Base-by-base conservation (phyloP, 2,113 vertebrate genomes). In the Hippolais icterina region DNA sequence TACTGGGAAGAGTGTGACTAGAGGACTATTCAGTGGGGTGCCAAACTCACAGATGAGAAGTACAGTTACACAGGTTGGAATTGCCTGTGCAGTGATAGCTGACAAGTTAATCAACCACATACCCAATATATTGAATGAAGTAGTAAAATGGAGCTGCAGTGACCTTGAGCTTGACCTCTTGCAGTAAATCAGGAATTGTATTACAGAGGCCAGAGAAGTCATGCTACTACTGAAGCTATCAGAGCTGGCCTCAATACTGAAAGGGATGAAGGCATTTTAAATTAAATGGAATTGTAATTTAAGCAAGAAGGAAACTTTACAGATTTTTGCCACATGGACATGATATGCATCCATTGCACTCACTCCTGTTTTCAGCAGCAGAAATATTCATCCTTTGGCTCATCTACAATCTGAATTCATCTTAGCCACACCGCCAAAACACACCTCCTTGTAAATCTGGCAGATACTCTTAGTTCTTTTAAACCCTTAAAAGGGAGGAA, bases 401-500 rank as follows among this genome's bases (percentile, higher is more conserved):
- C 71, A 70, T 68, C 81, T 84, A 64, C n/a, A 12, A 42, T 37
- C 65, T 83, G n/a, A 89, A 65, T 53, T 88, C 4, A 10, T 75
- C 60, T 87, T 76, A 44, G 46, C 79, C 75, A 61, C 39, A 77
- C 57, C 0, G 0, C 56, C 65, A 86, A 64, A 91, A 82, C 8
- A 88, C 9, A 92, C 7, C 57, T 81, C 83, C 79, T 88, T 59
- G 78, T 72, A 74, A 81, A 91, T 68, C 74, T 81, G 46, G 74
- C 70, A 91, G 77, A 81, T 87, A 37, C 33, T 52, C 41, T 31
- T 63, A 64, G 66, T 33, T 92, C 85, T 93, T 95, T 74, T 49
- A 96, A 77, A 64, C 21, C 22, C 64, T 93, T 94, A 35, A 39
- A 94, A 82, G 28, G 44, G 49, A 95, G 92, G 39, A 83, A 83